phyloP scores from a whole-genome alignment of 2,888 invertebrate species.

The Rhagium mordax region DNA sequence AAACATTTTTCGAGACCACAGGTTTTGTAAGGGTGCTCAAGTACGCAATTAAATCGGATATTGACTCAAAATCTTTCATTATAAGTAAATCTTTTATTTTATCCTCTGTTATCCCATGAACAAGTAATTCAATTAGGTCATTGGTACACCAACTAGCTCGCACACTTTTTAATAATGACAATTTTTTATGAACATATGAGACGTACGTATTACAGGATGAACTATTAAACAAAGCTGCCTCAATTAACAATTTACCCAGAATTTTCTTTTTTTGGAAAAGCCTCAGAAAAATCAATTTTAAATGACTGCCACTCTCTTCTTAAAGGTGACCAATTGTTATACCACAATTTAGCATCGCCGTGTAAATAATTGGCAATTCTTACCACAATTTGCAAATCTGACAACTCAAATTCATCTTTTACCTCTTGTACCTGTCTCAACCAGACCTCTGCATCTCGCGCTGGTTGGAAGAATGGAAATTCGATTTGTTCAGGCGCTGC shows the following conservation, averaged over 20 bases:
- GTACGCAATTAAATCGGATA: slow-evolving; percentile 33
- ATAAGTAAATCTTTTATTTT: slow-evolving; percentile 23
- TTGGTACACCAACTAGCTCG: slow-evolving; percentile 20
- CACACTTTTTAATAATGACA: not conserved
- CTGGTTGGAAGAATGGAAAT: not conserved
- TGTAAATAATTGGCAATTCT: not conserved
- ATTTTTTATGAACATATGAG: not conserved
- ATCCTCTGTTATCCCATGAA: slow-evolving; percentile 33
- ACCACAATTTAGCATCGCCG: not conserved
- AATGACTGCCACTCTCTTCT: not conserved
- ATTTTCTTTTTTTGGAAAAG: not conserved
- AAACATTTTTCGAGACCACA: no score
- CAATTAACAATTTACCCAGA: not conserved
- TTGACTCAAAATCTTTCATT: slow-evolving; percentile 26
- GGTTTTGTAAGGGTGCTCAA: slow-evolving; percentile 6
- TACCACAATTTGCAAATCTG: not conserved
- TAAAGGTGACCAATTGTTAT: not conserved
- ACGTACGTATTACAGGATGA: not conserved
- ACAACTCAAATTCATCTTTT: not conserved
- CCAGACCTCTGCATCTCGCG: not conserved
- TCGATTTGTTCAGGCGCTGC: not conserved
- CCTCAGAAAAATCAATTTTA: not conserved
- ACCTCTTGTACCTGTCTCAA: not conserved
- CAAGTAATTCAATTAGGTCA: slow-evolving; percentile 36
- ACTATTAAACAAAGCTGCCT: not conserved